These are phyloP conservation scores for Antheraea assamensis DNA, from an alignment of 2,888 invertebrate species.

Conservation along the genomic window DNA sequence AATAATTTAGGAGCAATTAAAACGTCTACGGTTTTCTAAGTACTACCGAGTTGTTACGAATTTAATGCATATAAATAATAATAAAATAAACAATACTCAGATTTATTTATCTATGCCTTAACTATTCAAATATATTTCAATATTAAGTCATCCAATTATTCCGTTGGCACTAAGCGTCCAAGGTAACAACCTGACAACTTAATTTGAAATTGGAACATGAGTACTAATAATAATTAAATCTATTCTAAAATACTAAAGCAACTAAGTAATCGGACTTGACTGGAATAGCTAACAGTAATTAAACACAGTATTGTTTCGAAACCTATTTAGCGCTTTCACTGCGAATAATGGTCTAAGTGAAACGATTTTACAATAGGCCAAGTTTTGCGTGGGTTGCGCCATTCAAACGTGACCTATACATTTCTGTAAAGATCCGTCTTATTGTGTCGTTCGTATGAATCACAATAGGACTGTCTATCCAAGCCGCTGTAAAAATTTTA, in stretches of 20 bases:
- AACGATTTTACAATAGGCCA: slow-evolving; percentile 62
- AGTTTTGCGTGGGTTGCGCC: slow-evolving; percentile 50
- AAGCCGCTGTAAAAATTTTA: slow-evolving; percentile 29
- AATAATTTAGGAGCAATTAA: not conserved
- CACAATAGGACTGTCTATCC: slow-evolving; percentile 32
- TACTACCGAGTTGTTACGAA: not conserved
- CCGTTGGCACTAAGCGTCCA: not conserved
- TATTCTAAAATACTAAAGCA: not conserved
- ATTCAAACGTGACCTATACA: slow-evolving; percentile 42
- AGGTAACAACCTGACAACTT: not conserved
- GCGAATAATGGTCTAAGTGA: slow-evolving; percentile 56
- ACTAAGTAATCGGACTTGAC: not conserved
- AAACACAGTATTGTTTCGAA: slow-evolving; percentile 52
- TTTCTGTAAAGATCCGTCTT: slow-evolving; percentile 18
- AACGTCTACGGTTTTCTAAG: not conserved
- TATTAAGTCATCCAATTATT: not conserved
- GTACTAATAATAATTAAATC: not conserved
- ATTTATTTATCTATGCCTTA: no score
- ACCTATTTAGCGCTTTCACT: slow-evolving; percentile 61
- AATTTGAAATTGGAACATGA: not conserved
- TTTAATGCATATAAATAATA: not conserved
- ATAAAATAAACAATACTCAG: no score
- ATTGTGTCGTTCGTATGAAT: slow-evolving; percentile 38
- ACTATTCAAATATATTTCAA: no score
- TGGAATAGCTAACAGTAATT: slow-evolving; percentile 26